A percentile compares a stretch with the other conserved stretches of the same genome.
Evolutionary conservation across 2,113 vertebrate species (phyloP).

Genomic region (Lichenostomus cassidix): DNA sequence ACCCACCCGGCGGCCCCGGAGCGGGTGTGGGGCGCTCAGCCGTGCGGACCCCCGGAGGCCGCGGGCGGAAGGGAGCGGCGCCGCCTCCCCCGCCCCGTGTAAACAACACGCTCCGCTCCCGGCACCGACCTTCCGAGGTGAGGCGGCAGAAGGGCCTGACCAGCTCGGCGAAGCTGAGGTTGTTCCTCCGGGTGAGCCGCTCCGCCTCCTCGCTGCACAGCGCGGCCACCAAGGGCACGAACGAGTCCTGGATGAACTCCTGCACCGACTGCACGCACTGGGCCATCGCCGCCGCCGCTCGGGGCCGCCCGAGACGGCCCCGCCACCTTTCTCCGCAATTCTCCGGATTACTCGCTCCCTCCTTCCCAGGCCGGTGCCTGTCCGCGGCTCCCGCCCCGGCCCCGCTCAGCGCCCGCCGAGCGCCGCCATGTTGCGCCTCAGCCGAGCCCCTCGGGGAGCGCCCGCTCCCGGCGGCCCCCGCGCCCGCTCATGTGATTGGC

Average conservation of each 20-base stretch:
- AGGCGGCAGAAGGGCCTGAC: constrained; percentile 94
- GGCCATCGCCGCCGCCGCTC: constrained; percentile 79
- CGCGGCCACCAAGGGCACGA: constrained; percentile 94
- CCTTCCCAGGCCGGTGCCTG: not conserved
- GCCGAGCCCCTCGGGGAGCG: not conserved
- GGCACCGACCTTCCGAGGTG: constrained; percentile 91
- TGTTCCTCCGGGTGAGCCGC: constrained; percentile 88
- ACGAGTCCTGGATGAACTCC: constrained; percentile 96
- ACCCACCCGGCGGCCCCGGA: not conserved
- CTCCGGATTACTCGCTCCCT: not conserved
- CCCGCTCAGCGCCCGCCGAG: not conserved
- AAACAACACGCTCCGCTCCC: constrained; percentile 10
- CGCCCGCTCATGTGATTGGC: constrained; percentile 68
- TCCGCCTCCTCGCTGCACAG: constrained; percentile 94
- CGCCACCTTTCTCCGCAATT: constrained; percentile 11
- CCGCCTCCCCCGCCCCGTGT: not conserved
- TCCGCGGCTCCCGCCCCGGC: not conserved
- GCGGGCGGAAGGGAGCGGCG: not conserved
- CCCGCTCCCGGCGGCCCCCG: constrained; percentile 63
- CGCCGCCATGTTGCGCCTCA: not conserved
- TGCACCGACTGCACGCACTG: constrained; percentile 94
- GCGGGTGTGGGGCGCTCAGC: not conserved
- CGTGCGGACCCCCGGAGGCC: not conserved
- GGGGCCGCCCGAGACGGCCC: not conserved
- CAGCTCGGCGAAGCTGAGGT: constrained; percentile 90